Conservation (phyloP, 2,888 invertebrate species). For the Caenorhabditis sp. region DNA sequence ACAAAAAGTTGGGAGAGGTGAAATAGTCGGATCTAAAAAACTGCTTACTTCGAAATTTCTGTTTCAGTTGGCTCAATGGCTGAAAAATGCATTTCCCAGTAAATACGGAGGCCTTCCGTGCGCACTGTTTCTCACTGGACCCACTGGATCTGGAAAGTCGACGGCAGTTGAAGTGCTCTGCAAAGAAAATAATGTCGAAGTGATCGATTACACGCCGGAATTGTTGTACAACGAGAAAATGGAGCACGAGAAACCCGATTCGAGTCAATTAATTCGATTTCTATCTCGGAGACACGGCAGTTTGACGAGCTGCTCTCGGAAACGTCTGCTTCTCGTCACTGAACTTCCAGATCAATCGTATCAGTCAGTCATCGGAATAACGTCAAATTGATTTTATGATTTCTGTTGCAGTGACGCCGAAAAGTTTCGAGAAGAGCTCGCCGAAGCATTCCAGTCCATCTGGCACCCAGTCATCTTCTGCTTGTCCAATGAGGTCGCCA, state of each 20-base stretch:
- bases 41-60: not conserved
- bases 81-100: slow-evolving; percentile 8
- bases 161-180: slow-evolving; percentile 45
- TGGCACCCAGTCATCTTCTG: slow-evolving; percentile 43
- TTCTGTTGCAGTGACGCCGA: slow-evolving; percentile 23
- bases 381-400: not conserved
- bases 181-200: slow-evolving; percentile 18
- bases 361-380: slow-evolving; percentile 8
- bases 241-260: slow-evolving; percentile 4
- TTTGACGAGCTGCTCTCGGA: not conserved
- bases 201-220: slow-evolving; percentile 37
- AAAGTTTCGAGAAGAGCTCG: slow-evolving; percentile 20
- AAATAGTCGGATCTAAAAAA: not conserved
- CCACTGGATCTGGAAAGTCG: slow-evolving; percentile 53
- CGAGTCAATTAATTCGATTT: slow-evolving; percentile 17
- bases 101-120: not conserved
- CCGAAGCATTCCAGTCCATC: not conserved
- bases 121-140: slow-evolving; percentile 41
- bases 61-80: slow-evolving; percentile 20
- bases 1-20: slow-evolving; percentile 40
- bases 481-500: slow-evolving; percentile 29
- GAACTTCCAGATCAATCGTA: slow-evolving; percentile 43
- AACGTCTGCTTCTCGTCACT: slow-evolving; percentile 17
- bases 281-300: slow-evolving; percentile 14
- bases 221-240: slow-evolving; percentile 13